phyloP scores from a whole-genome alignment of 2,888 invertebrate species.

The Anoncus sp. region DNA sequence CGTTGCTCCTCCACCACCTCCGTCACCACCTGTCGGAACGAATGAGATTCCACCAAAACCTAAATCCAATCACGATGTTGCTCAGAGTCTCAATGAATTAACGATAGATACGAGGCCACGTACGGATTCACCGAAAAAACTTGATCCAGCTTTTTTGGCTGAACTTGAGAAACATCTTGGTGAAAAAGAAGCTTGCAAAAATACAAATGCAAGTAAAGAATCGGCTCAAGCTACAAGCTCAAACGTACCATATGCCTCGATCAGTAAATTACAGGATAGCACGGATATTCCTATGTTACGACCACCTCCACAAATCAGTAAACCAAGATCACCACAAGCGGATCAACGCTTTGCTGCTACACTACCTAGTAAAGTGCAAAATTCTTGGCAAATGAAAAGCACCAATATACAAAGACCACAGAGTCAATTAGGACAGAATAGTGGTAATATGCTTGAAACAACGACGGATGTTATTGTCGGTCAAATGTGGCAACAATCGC shows the following conservation, averaged over 20 bases:
- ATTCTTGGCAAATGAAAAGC: constrained; percentile 78
- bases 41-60: constrained; percentile 77
- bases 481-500: constrained; percentile 79
- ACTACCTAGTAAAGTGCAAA: constrained; percentile 81
- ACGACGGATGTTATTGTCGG: constrained; percentile 76
- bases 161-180: constrained; percentile 88
- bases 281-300: constrained; percentile 82
- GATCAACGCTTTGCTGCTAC: constrained; percentile 67
- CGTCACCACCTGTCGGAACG: constrained; percentile 67
- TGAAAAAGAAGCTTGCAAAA: constrained; percentile 82
- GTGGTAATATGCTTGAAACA: constrained; percentile 66
- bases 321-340: constrained; percentile 77
- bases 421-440: constrained; percentile 68
- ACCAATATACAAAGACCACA: constrained; percentile 76
- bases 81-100: constrained; percentile 74
- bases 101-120: constrained; percentile 69
- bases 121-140: constrained; percentile 81
- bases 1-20: constrained; percentile 50
- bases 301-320: constrained; percentile 83
- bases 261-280: constrained; percentile 71
- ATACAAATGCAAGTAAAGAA: constrained; percentile 81
- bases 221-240: constrained; percentile 37
- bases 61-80: constrained; percentile 77
- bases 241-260: constrained; percentile 60
- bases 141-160: constrained; percentile 86